phyloP scores from a whole-genome alignment of 1,140 invertebrate genomes.

The Cotesia glomerata region DNA sequence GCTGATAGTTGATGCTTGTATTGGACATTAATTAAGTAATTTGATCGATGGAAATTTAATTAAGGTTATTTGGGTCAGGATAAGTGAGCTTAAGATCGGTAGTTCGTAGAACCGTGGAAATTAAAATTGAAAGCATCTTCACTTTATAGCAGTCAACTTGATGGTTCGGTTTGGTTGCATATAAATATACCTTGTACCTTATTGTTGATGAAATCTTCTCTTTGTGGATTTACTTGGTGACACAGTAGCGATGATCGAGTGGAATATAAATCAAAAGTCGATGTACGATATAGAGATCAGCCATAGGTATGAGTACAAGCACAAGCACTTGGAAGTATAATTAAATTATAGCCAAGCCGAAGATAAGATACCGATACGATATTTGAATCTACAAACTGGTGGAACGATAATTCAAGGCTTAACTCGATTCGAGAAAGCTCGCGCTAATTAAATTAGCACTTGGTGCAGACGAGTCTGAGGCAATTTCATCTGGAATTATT shows the following conservation, averaged over 20 bases:
- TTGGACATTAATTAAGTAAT: neutral
- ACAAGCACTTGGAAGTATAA: neutral
- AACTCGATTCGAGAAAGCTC: conserved; percentile 2
- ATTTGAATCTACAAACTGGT: conserved; percentile 15
- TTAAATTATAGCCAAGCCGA: neutral
- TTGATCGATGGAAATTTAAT: neutral
- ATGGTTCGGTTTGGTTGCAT: too few relatives aligned
- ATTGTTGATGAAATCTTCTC: too few relatives aligned
- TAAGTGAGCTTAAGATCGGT: too few relatives aligned
- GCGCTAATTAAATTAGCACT: conserved; percentile 45
- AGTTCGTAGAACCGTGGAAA: too few relatives aligned
- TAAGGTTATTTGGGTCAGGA: neutral
- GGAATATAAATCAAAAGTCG: neutral
- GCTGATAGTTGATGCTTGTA: neutral
- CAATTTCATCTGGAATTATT: conserved; percentile 42
- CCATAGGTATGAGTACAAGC: too few relatives aligned
- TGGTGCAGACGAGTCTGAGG: conserved; percentile 34
- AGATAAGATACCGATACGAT: neutral
- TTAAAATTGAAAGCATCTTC: too few relatives aligned
- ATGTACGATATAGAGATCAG: neutral
- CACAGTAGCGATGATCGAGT: neutral
- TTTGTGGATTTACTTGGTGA: neutral
- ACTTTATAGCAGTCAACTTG: too few relatives aligned
- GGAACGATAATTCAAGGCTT: conserved; percentile 13
- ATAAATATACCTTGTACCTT: too few relatives aligned